Evolutionary conservation across 2,797 vertebrate genomes (phyloP).

Genomic region (Pipistrellus pipistrellus): DNA sequence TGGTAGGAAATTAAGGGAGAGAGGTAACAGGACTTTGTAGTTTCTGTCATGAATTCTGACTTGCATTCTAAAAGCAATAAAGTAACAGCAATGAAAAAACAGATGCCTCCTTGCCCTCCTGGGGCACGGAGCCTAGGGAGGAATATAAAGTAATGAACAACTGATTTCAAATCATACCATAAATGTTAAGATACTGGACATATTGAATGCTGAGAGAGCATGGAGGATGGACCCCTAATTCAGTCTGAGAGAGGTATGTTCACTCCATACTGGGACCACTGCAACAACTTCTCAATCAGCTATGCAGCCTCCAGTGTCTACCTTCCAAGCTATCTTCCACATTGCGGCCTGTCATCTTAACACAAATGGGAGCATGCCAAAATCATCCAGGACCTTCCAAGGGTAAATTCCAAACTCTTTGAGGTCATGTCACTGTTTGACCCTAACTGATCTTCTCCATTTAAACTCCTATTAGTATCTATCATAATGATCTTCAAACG

Average conservation of each 20-base stretch:
- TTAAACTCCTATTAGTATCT: constrained; percentile 27
- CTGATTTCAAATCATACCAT: not conserved
- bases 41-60: constrained; percentile 15
- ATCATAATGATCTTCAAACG: constrained; percentile 8
- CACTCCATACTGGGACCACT: not conserved
- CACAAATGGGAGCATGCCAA: not conserved
- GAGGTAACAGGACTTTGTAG: not conserved
- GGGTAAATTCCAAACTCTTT: constrained; percentile 32
- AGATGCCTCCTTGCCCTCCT: not conserved
- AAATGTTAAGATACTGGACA: not conserved
- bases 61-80: constrained; percentile 25
- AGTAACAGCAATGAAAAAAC: not conserved
- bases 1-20: not conserved
- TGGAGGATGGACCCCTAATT: not conserved
- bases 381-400: not conserved
- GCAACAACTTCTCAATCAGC: not conserved
- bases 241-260: not conserved
- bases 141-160: not conserved
- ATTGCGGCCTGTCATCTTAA: not conserved
- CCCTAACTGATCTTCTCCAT: constrained; percentile 26
- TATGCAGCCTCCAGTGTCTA: not conserved
- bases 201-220: not conserved
- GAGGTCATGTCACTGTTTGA: not conserved
- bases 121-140: not conserved
- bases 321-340: not conserved